phyloP scores from a whole-genome alignment of 2,888 invertebrate genomes.

The Pharmacophagus antenor region DNA sequence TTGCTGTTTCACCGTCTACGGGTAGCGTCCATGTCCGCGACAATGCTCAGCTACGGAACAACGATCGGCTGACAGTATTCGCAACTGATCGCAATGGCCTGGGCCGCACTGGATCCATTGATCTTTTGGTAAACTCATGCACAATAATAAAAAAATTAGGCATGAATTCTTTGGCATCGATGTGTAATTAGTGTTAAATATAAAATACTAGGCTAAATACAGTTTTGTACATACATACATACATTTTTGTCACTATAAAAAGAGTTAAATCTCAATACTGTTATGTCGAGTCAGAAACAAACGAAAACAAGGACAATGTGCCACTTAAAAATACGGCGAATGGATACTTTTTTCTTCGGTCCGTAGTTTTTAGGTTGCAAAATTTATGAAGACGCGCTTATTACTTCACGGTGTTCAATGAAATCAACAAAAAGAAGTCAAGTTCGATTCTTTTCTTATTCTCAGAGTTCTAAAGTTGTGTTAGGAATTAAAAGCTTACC shows the following conservation, averaged over 20 bases:
- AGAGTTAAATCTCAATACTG: slow-evolving; percentile 18
- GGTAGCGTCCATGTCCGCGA: slow-evolving; percentile 80
- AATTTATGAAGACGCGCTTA: slow-evolving; percentile 26
- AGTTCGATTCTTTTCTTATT: background rate
- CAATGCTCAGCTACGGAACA: slow-evolving; percentile 55
- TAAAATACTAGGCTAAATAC: too few species aligned
- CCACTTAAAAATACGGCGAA: slow-evolving; percentile 27
- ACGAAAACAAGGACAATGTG: slow-evolving; percentile 24
- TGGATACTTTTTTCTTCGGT: slow-evolving; percentile 17
- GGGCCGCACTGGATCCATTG: slow-evolving; percentile 57
- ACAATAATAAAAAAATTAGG: background rate
- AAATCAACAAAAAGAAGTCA: slow-evolving; percentile 7
- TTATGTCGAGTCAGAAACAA: slow-evolving; percentile 15
- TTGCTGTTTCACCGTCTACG: slow-evolving; percentile 78
- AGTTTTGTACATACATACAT: too few species aligned
- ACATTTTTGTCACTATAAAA: too few species aligned
- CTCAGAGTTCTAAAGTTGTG: slow-evolving; percentile 8
- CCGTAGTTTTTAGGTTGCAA: slow-evolving; percentile 25
- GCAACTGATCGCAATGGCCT: slow-evolving; percentile 69
- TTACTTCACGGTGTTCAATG: slow-evolving; percentile 9
- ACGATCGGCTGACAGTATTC: slow-evolving; percentile 50
- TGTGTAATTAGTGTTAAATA: too few species aligned
- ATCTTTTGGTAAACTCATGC: slow-evolving; percentile 54
- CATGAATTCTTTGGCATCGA: too few species aligned
- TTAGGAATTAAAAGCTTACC: too few species aligned